phyloP scores from a whole-genome alignment of 2,888 invertebrate species.

The Polyommatus icarus region DNA sequence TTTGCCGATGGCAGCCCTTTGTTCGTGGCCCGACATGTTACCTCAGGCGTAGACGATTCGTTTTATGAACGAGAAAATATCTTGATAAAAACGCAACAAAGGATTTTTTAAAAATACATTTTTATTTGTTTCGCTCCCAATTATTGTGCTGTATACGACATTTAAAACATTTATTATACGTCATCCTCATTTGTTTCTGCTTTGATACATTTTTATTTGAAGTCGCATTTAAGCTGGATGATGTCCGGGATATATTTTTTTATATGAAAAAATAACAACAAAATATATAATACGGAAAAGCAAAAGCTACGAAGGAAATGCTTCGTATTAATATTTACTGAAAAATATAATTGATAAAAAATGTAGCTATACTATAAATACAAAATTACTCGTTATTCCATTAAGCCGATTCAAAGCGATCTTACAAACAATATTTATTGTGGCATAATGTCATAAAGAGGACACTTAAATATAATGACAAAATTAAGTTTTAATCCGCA shows the following conservation, averaged over 20 bases:
- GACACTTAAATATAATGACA: constrained; percentile 43
- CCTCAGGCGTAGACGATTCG: constrained; percentile 36
- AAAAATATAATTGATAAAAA: too few species aligned
- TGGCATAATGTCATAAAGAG: constrained; percentile 1
- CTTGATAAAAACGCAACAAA: constrained; percentile 39
- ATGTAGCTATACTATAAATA: not conserved
- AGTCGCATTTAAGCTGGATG: not conserved
- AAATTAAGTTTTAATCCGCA: constrained; percentile 69
- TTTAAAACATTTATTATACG: constrained; percentile 23
- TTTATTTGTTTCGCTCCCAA: constrained; percentile 24
- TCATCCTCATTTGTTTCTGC: constrained; percentile 31
- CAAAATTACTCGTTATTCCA: not conserved
- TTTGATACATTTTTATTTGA: constrained; percentile 23
- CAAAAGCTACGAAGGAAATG: too few species aligned
- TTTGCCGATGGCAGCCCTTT: constrained; percentile 63
- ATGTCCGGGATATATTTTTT: not conserved
- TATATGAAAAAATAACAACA: not conserved
- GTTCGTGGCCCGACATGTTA: constrained; percentile 46
- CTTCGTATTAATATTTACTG: too few species aligned
- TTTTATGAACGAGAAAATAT: constrained; percentile 40
- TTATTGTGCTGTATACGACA: constrained; percentile 18
- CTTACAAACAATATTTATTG: not conserved
- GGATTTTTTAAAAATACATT: constrained; percentile 29
- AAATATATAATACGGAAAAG: not conserved
- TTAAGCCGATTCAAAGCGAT: not conserved